Conservation (phyloP, 2,797 vertebrate genomes). For the Thripadectes ignobilis region DNA sequence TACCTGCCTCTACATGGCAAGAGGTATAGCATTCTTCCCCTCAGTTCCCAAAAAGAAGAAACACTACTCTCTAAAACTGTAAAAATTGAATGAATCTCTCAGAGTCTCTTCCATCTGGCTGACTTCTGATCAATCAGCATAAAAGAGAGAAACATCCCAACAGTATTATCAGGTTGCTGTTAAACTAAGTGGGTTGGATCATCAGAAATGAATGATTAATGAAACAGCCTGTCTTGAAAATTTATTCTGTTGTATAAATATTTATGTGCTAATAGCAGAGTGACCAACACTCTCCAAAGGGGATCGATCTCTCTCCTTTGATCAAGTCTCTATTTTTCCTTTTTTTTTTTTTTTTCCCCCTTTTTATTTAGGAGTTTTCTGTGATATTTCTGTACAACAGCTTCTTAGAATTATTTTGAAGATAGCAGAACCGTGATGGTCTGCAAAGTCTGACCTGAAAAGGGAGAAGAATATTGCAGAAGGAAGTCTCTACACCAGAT, state of each 20-base stretch:
- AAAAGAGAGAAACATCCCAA: not conserved
- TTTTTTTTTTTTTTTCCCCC: not conserved
- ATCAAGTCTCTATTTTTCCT: not conserved
- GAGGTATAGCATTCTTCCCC: not conserved
- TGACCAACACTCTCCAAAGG: not conserved
- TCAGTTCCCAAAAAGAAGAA: not conserved
- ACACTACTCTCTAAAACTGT: not conserved
- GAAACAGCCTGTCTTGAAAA: not conserved
- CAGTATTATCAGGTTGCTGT: not conserved
- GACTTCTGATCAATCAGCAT: not conserved
- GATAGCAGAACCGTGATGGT: slow-evolving; percentile 5
- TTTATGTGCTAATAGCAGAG: not conserved
- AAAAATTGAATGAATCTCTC: not conserved
- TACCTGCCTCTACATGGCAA: not conserved
- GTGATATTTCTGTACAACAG: slow-evolving; percentile 38
- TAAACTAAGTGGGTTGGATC: not conserved
- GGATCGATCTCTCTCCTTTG: not conserved
- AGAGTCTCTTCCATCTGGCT: not conserved
- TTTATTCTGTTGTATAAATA: not conserved
- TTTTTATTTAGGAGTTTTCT: not conserved
- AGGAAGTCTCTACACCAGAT: not conserved
- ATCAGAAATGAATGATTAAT: not conserved
- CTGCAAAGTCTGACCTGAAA: slow-evolving; percentile 50
- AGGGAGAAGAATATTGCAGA: not conserved
- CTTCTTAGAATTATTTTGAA: slow-evolving; percentile 42